Evolutionary conservation across 2,888 invertebrate species (phyloP).

Genomic region (Acrocyrtus sp.): DNA sequence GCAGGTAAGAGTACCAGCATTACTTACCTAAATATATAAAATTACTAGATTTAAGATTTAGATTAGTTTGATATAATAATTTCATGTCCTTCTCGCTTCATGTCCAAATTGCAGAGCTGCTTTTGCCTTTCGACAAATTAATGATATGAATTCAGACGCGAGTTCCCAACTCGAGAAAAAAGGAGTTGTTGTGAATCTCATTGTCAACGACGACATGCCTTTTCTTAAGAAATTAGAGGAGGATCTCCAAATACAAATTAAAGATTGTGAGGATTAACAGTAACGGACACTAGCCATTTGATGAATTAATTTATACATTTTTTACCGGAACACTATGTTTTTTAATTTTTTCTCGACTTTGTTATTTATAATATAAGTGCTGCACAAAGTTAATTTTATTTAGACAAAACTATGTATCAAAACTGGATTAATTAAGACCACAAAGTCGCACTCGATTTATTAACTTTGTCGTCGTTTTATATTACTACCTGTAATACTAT

Average conservation of each 20-base stretch:
- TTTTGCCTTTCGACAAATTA: constrained; percentile 30
- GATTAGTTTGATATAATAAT: background rate
- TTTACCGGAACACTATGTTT: background rate
- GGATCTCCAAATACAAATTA: background rate
- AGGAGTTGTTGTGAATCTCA: constrained; percentile 31
- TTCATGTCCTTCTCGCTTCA: background rate
- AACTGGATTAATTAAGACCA: too few relatives aligned
- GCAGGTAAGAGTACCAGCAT: constrained; percentile 48
- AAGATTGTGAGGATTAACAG: background rate
- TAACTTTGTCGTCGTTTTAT: too few relatives aligned
- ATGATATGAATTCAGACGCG: background rate
- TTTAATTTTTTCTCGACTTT: too few relatives aligned
- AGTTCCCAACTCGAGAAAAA: constrained; percentile 1
- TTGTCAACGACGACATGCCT: too few relatives aligned
- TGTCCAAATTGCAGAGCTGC: constrained; percentile 29
- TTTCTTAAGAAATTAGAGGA: background rate
- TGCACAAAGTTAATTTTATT: too few relatives aligned
- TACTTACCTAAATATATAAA: too few relatives aligned
- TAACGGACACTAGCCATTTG: background rate
- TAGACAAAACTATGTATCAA: too few relatives aligned
- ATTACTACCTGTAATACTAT: too few relatives aligned
- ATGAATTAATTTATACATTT: constrained; percentile 64
- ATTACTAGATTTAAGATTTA: background rate
- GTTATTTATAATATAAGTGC: too few relatives aligned
- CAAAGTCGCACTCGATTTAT: too few relatives aligned